Evolutionary conservation across 2,797 vertebrate species (phyloP).

Genomic region (Malacoraja senta): DNA sequence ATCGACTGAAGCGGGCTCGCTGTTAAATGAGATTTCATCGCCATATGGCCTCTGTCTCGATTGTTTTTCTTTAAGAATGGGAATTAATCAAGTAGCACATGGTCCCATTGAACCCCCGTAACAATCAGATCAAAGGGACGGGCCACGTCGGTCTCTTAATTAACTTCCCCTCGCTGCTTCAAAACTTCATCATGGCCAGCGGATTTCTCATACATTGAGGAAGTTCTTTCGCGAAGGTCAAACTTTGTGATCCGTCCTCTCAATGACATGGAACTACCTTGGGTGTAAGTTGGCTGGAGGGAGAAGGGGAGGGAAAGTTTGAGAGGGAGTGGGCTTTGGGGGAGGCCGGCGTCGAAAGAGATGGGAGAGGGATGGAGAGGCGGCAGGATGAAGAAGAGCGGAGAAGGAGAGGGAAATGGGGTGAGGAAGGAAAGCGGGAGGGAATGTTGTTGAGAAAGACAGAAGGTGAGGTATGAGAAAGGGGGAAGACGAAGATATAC

Average conservation of each 20-base stretch:
- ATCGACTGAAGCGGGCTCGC: not conserved
- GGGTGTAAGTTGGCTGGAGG: not conserved
- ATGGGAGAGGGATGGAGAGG: not conserved
- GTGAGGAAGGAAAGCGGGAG: not conserved
- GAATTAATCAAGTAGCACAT: not conserved
- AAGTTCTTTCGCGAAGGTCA: not conserved
- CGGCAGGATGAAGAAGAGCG: not conserved
- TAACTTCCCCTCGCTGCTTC: conserved; percentile 9
- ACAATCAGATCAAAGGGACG: conserved; percentile 17
- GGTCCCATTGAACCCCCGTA: not conserved
- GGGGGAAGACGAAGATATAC: not conserved
- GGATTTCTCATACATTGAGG: not conserved
- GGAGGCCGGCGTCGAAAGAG: not conserved
- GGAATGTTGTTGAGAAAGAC: no score
- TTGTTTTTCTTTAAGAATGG: not conserved
- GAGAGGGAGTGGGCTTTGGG: not conserved
- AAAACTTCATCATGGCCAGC: not conserved
- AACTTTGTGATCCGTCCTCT: not conserved
- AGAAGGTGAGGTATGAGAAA: not conserved
- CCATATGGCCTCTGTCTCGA: not conserved
- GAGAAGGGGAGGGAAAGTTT: not conserved
- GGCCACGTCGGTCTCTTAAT: not conserved
- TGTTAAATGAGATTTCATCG: not conserved
- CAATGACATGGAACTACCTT: no score
- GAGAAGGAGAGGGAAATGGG: not conserved